phyloP scores from a whole-genome alignment of 1,140 invertebrate species.

The Aphelenchoides besseyi region DNA sequence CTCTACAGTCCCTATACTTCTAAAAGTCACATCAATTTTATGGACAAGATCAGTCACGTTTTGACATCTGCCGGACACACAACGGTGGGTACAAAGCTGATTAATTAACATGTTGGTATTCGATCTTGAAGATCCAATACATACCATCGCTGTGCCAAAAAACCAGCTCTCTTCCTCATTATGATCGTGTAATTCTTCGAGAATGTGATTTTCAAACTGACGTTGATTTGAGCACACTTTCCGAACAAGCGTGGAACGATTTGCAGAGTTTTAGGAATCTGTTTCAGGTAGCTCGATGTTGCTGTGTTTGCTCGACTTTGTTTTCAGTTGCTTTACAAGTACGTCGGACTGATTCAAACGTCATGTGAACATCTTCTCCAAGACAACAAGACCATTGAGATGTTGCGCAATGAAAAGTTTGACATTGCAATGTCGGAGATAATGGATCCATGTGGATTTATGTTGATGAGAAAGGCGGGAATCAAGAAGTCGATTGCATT shows the following conservation, averaged over 20 bases:
- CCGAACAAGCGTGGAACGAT: not conserved
- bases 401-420: constrained; percentile 37
- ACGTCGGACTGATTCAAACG: not conserved
- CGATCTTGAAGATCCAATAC: not conserved
- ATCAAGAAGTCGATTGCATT: constrained; percentile 25
- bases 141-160: not conserved
- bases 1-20: not conserved
- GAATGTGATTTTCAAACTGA: not conserved
- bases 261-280: not conserved
- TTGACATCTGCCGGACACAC: not conserved
- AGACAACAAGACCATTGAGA: constrained; percentile 15
- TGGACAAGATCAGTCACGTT: not conserved
- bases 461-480: constrained; percentile 17
- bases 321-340: not conserved
- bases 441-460: constrained; percentile 40
- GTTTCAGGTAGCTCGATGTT: not conserved
- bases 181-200: not conserved
- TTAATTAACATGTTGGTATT: not conserved
- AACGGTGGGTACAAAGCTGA: not conserved
- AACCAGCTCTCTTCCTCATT: not conserved
- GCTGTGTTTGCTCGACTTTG: not conserved
- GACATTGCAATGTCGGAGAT: constrained; percentile 37
- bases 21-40: not conserved
- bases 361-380: not conserved
- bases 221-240: not conserved